These are phyloP conservation scores for Nebria salina DNA, from an alignment of 2,888 invertebrate species.

Conservation along the genomic window DNA sequence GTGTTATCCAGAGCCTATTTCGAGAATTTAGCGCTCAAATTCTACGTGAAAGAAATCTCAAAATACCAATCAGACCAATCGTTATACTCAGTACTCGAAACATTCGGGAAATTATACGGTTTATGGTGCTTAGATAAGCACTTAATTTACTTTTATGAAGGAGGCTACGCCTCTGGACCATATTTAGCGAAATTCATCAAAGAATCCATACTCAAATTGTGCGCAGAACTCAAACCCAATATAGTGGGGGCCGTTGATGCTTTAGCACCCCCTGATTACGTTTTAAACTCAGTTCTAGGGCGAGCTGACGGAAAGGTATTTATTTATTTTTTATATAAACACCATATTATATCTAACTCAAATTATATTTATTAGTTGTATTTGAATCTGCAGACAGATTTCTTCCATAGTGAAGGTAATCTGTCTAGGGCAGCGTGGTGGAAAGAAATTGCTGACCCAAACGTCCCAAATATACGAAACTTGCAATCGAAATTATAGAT, in stretches of 20 bases:
- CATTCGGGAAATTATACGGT: conserved; percentile 68
- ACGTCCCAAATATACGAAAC: conserved; percentile 55
- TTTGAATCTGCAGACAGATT: conserved; percentile 76
- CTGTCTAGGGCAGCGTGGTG: conserved; percentile 81
- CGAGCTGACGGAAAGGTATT: conserved; percentile 83
- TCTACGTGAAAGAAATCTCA: conserved; percentile 65
- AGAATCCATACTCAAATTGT: conserved; percentile 74
- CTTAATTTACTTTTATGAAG: conserved; percentile 71
- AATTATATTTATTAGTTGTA: conserved; percentile 67
- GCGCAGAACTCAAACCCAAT: conserved; percentile 76
- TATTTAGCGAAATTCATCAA: conserved; percentile 71
- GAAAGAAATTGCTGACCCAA: conserved; percentile 66
- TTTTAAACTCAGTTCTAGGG: conserved; percentile 87
- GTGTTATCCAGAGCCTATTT: conserved; percentile 81
- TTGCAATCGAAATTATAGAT: conserved; percentile 53
- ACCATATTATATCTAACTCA: too few relatives aligned
- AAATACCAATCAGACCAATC: conserved; percentile 55
- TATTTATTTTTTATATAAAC: conserved; percentile 15
- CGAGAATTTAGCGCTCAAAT: conserved; percentile 71
- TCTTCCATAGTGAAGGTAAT: conserved; percentile 75
- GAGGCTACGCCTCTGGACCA: conserved; percentile 58
- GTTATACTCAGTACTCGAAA: conserved; percentile 62
- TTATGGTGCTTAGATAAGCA: conserved; percentile 70
- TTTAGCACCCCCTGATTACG: conserved; percentile 89
- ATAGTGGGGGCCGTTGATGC: conserved; percentile 84